A percentile compares a stretch with the other conserved stretches of the same genome.
These are phyloP conservation scores for Caradrina clavipalpis DNA, from an alignment of 2,888 invertebrate genomes.

Conservation along the genomic window DNA sequence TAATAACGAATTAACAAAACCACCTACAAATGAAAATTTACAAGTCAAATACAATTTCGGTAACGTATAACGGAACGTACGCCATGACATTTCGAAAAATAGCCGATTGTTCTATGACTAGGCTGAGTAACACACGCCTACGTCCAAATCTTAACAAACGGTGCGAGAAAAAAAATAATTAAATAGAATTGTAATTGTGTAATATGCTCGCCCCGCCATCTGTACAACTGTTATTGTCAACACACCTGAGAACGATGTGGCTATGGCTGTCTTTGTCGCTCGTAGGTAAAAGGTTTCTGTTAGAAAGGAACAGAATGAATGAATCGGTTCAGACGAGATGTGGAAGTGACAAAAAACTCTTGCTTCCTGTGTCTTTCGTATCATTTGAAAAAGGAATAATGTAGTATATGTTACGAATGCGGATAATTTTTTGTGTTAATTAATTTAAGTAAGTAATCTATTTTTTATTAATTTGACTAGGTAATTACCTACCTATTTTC, in stretches of 20 bases:
- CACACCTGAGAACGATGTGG: slow-evolving; percentile 85
- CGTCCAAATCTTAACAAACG: slow-evolving; percentile 80
- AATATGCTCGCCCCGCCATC: slow-evolving; percentile 85
- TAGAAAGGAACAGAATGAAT: slow-evolving; percentile 70
- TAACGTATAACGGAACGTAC: slow-evolving; percentile 75
- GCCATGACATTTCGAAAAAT: slow-evolving; percentile 81
- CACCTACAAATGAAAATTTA: slow-evolving; percentile 75
- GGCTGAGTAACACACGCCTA: slow-evolving; percentile 80
- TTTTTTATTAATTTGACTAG: too few species aligned
- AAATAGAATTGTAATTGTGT: slow-evolving; percentile 90
- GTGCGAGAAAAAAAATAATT: slow-evolving; percentile 85
- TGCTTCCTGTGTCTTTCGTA: slow-evolving; percentile 91
- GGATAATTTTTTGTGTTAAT: slow-evolving; percentile 62
- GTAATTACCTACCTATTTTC: too few species aligned
- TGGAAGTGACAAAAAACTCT: slow-evolving; percentile 91
- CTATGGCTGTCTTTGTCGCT: slow-evolving; percentile 70
- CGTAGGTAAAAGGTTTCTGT: slow-evolving; percentile 43
- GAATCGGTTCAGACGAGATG: slow-evolving; percentile 79
- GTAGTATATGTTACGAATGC: slow-evolving; percentile 70
- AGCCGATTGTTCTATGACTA: slow-evolving; percentile 80
- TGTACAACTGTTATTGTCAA: slow-evolving; percentile 90
- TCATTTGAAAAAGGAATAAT: slow-evolving; percentile 90
- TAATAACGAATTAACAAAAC: slow-evolving; percentile 59
- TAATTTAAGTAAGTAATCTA: not conserved
- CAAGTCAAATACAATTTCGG: slow-evolving; percentile 80